phyloP scores from a whole-genome alignment of 2,113 vertebrate genomes.

The Sander vitreus region DNA sequence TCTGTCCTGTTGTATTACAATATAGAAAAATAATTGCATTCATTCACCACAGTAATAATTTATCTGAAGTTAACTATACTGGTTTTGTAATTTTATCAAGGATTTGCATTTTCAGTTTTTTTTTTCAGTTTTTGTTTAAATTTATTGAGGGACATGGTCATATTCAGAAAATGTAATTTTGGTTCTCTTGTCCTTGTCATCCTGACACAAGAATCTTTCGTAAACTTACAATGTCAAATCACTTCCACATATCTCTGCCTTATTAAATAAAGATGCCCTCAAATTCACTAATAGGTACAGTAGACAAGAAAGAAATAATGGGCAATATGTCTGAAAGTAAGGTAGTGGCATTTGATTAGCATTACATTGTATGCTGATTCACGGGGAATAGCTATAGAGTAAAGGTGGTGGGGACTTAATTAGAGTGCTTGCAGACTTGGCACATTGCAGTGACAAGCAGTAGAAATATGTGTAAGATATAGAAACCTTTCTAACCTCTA shows the following conservation, averaged over 20 bases:
- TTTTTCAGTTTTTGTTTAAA: constrained; percentile 18
- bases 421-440: constrained; percentile 80
- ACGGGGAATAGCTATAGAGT: constrained; percentile 64
- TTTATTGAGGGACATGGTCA: not conserved
- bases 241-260: constrained; percentile 22
- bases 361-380: constrained; percentile 79
- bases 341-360: constrained; percentile 73
- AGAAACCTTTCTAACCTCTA: constrained; percentile 79
- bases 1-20: constrained; percentile 55
- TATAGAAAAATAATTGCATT: constrained; percentile 42
- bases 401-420: constrained; percentile 75
- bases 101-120: constrained; percentile 22
- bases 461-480: constrained; percentile 76
- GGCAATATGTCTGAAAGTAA: constrained; percentile 61
- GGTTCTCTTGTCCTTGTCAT: constrained; percentile 27
- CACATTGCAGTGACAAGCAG: constrained; percentile 81
- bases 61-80: constrained; percentile 18
- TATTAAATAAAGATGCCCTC: constrained; percentile 49
- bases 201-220: constrained; percentile 27
- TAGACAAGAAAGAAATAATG: constrained; percentile 64
- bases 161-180: constrained; percentile 17
- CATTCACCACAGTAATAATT: not conserved
- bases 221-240: constrained; percentile 30
- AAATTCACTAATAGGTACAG: constrained; percentile 45
- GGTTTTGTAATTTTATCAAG: constrained; percentile 16